Percentiles rank a stretch among this genome's conserved stretches.
phyloP scores from a whole-genome alignment of 2,113 vertebrate genomes.

The Cololabis saira region DNA sequence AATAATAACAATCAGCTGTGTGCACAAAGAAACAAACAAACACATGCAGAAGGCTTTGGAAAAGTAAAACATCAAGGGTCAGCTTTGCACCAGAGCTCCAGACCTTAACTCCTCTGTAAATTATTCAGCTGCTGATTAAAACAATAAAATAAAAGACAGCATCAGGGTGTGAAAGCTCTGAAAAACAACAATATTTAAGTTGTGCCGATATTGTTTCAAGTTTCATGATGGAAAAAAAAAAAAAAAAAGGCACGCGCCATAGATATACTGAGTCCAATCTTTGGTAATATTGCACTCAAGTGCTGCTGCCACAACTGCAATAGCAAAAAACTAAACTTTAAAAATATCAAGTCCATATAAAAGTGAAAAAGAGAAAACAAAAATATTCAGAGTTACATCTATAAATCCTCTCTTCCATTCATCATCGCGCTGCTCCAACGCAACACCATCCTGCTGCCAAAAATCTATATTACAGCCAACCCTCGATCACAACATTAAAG shows the following conservation, averaged over 20 bases:
- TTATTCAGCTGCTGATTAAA: conserved; percentile 11
- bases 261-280: conserved; percentile 43
- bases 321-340: conserved; percentile 21
- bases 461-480: too few species aligned
- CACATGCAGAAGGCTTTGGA: conserved; percentile 45
- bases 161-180: conserved; percentile 36
- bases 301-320: conserved; percentile 33
- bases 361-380: conserved; percentile 75
- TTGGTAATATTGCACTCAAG: conserved; percentile 63
- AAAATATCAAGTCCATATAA: conserved; percentile 75
- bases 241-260: conserved; percentile 44
- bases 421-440: neutral
- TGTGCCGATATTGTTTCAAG: conserved; percentile 47
- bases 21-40: conserved; percentile 1
- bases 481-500: too few species aligned
- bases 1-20: conserved; percentile 38
- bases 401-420: conserved; percentile 21
- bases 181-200: conserved; percentile 28
- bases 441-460: too few species aligned
- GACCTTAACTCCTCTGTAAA: conserved; percentile 26
- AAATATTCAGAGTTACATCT: neutral
- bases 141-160: conserved; percentile 14
- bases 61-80: conserved; percentile 18
- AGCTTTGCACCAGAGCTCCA: conserved; percentile 41
- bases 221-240: conserved; percentile 41